Conservation (phyloP, 2,888 invertebrate species). For the Aporophyla nigra region DNA sequence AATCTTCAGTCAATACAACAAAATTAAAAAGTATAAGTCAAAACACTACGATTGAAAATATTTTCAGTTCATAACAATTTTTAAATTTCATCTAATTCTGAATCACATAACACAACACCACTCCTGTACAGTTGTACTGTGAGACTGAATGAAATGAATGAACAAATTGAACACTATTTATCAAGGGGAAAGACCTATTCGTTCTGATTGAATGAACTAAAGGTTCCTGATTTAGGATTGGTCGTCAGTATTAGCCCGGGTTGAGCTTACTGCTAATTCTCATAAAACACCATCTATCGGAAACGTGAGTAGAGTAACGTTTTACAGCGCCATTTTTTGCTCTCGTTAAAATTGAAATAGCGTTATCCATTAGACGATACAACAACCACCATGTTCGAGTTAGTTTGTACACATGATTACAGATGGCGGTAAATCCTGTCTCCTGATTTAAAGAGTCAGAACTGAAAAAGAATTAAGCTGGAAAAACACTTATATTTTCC, state of each 20-base stretch:
- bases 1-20: constrained; percentile 31
- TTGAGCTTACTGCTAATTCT: neutral
- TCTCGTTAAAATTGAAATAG: too few species aligned
- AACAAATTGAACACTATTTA: constrained; percentile 35
- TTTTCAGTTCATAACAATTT: constrained; percentile 73
- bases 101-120: constrained; percentile 71
- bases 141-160: constrained; percentile 73
- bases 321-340: constrained; percentile 20
- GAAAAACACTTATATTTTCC: neutral
- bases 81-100: constrained; percentile 60
- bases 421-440: constrained; percentile 36
- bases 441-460: too few species aligned
- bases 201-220: constrained; percentile 60
- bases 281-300: constrained; percentile 49
- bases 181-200: constrained; percentile 36
- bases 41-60: constrained; percentile 60
- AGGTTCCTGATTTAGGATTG: constrained; percentile 52
- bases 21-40: constrained; percentile 23
- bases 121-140: constrained; percentile 65
- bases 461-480: neutral
- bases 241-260: constrained; percentile 23
- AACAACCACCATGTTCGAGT: neutral
- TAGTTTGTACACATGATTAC: neutral
- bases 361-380: too few species aligned
- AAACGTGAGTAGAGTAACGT: neutral